A percentile compares a stretch with the other conserved stretches of the same genome.
phyloP scores from a whole-genome alignment of 2,888 invertebrate genomes.

The Liopterus haemorrhoidalis region DNA sequence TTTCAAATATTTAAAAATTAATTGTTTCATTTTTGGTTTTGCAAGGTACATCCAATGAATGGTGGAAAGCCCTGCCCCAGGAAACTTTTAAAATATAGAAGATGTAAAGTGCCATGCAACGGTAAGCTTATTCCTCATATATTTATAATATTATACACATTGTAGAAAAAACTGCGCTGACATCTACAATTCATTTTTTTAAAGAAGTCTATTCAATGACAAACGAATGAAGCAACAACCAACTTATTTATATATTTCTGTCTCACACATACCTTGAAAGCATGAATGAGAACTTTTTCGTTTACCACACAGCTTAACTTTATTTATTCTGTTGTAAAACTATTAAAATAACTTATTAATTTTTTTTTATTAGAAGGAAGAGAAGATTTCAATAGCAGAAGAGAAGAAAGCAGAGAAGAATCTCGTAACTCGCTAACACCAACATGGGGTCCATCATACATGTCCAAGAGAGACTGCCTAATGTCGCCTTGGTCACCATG shows the following conservation, averaged over 20 bases:
- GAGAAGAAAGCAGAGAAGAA: conserved; percentile 4
- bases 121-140: too few species aligned
- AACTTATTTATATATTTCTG: too few species aligned
- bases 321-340: too few species aligned
- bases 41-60: conserved; percentile 44
- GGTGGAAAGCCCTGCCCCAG: conserved; percentile 52
- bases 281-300: too few species aligned
- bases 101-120: conserved; percentile 39
- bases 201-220: too few species aligned
- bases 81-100: conserved; percentile 43
- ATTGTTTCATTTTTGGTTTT: conserved; percentile 14
- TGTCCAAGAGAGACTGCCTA: conserved; percentile 47
- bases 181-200: too few species aligned
- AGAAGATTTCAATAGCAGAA: conserved; percentile 21
- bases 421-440: conserved; percentile 25
- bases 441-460: conserved; percentile 30
- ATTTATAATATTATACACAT: too few species aligned
- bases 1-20: background rate
- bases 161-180: too few species aligned
- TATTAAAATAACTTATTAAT: background rate
- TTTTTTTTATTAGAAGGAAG: background rate
- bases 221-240: too few species aligned
- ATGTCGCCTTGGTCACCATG: conserved; percentile 64
- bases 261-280: too few species aligned
- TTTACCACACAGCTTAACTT: too few species aligned